phyloP scores from a whole-genome alignment of 2,113 vertebrate genomes.

The Ciconia maguari region DNA sequence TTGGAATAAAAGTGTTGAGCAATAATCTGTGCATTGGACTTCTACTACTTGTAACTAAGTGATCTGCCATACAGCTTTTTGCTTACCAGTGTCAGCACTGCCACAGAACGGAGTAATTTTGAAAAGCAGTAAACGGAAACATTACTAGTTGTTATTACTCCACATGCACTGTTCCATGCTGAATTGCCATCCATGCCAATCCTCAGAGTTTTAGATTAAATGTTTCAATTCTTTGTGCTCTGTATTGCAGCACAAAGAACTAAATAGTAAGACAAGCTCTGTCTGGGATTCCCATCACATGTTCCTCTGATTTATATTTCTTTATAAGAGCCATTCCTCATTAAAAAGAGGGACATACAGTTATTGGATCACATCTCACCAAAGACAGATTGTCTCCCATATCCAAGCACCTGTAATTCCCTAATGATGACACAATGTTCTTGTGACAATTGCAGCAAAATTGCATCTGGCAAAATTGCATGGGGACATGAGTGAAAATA shows the following conservation, averaged over 20 bases:
- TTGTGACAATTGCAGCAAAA: background rate
- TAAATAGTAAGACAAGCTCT: background rate
- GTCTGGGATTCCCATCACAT: background rate
- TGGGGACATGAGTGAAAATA: background rate
- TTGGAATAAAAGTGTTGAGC: background rate
- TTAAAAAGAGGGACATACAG: background rate
- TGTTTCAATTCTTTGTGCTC: background rate
- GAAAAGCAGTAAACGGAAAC: background rate
- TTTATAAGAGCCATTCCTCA: background rate
- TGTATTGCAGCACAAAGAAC: background rate
- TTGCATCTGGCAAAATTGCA: fast-evolving
- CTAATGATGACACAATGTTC: background rate
- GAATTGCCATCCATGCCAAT: background rate
- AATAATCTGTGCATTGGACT: background rate
- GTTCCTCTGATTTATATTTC: background rate
- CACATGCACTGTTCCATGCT: background rate
- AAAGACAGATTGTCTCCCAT: background rate
- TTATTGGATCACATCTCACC: background rate
- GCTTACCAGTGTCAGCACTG: background rate
- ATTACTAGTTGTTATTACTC: background rate
- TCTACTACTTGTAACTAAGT: background rate
- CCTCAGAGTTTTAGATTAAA: background rate
- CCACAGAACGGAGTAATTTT: background rate
- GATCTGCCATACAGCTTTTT: background rate
- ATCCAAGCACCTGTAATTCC: background rate